Evolutionary conservation across 2,888 invertebrate species (phyloP).

Genomic region (Bombylius major): DNA sequence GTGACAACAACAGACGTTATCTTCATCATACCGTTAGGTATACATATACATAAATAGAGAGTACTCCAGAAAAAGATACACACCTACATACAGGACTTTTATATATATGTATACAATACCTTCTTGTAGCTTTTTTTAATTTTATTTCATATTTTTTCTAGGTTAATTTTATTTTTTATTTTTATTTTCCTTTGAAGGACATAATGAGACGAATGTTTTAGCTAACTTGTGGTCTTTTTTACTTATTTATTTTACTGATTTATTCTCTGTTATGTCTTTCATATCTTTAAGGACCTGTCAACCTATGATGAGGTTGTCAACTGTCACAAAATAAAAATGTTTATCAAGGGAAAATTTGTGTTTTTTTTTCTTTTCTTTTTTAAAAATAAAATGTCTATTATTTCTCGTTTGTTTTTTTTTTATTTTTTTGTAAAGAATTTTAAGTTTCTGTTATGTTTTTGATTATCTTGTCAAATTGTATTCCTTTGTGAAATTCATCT

Average conservation of each 20-base stretch:
- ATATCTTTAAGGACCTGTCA: slow-evolving; percentile 9
- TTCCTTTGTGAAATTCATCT: too few relatives aligned
- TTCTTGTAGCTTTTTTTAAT: too few relatives aligned
- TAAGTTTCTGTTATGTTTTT: too few relatives aligned
- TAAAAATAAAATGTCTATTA: not conserved
- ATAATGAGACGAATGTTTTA: not conserved
- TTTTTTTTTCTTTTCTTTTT: too few relatives aligned
- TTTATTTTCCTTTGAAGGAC: not conserved
- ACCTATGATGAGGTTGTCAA: slow-evolving; percentile 9
- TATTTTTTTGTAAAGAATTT: not conserved
- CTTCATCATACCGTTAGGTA: not conserved
- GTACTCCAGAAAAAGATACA: not conserved
- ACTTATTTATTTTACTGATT: not conserved
- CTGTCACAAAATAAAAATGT: slow-evolving; percentile 2
- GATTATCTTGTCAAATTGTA: too few relatives aligned
- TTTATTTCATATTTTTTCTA: too few relatives aligned
- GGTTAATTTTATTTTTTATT: too few relatives aligned
- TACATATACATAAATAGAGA: too few relatives aligned
- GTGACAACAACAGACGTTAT: slow-evolving; percentile 12
- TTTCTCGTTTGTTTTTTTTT: not conserved
- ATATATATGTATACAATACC: not conserved
- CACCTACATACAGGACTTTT: not conserved
- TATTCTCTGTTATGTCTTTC: not conserved
- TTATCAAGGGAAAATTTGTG: not conserved
- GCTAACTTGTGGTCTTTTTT: not conserved